phyloP scores from a whole-genome alignment of 2,113 vertebrate genomes.

The Petromus typicus region DNA sequence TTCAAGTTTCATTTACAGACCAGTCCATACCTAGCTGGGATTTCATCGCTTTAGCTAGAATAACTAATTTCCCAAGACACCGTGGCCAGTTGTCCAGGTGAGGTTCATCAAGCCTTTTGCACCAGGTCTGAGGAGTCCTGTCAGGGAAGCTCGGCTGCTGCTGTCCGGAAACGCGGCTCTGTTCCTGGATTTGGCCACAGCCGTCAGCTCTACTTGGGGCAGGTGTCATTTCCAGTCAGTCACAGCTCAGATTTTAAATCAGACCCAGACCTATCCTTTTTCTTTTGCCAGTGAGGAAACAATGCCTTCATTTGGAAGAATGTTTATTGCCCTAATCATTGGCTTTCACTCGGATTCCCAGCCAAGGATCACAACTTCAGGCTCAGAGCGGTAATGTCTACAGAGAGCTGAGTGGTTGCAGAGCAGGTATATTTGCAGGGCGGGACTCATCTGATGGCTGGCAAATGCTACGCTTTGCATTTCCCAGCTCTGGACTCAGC shows the following conservation, averaged over 20 bases:
- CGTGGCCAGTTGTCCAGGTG: background rate
- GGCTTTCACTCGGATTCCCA: constrained; percentile 51
- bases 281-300: constrained; percentile 75
- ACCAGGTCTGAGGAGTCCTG: constrained; percentile 28
- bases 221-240: constrained; percentile 79
- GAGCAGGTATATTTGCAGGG: background rate
- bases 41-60: background rate
- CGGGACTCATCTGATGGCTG: background rate
- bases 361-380: constrained; percentile 67
- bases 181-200: constrained; percentile 48
- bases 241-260: constrained; percentile 82
- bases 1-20: background rate
- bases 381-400: background rate
- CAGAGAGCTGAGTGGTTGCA: background rate
- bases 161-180: constrained; percentile 67
- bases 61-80: constrained; percentile 6
- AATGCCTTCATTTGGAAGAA: constrained; percentile 83
- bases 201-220: background rate
- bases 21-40: background rate
- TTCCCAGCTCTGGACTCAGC: background rate
- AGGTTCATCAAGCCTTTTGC: background rate
- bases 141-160: constrained; percentile 60
- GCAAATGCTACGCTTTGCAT: background rate
- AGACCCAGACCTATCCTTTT: constrained; percentile 78
- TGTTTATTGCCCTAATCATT: constrained; percentile 63